Evolutionary conservation across 2,888 invertebrate genomes (phyloP), one percentile per base, ranked within the genome.

Genomic region (Esperia sulphurella): DNA sequence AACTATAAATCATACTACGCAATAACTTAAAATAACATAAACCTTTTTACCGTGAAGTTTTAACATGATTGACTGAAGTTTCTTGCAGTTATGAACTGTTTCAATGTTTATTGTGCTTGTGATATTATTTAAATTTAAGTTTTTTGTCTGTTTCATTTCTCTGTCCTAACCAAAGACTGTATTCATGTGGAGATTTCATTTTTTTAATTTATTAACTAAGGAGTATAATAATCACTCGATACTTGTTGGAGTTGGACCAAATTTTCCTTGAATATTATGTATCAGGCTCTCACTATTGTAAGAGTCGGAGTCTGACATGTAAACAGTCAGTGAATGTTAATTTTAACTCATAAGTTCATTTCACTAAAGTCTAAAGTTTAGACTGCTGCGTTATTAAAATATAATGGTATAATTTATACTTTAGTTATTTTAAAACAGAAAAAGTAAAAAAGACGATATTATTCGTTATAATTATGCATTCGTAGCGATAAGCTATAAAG

Each of bases 101-200:
- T 76, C 74, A 70, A 74, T n/a, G 65, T 74, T 75, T 48, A 48
- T 76, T 74, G 75, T 83, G 85, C 87, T 87, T 88, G 89, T 88
- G 89, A 88, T 88, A 88, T 86, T 74, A 68, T 65, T 75, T 82
- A 79, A 82, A 82, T 77, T 75, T 85, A 84, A 86, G 85, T 75
- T 21, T 71, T 66, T 60, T 55, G 69, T 69, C 72, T 79, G 73
- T 69, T 74, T 78, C 76, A 76, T 70, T 80, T 74, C 71, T 83
- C 79, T 86, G 79, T 84, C 74, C 84, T 86, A 84, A 87, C 87
- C 84, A 88, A 89, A 88, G 88, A 89, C 89, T 87, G 85, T 81
- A 75, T 71, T 70, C 72, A 72, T 61, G 74, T 77, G 74, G 78
- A 77, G 71, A 75, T 79, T 73, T 70, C 68, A 65, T 60, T 65